Conservation (phyloP, 2,888 invertebrate genomes). For the Liposcelis brunnea region DNA sequence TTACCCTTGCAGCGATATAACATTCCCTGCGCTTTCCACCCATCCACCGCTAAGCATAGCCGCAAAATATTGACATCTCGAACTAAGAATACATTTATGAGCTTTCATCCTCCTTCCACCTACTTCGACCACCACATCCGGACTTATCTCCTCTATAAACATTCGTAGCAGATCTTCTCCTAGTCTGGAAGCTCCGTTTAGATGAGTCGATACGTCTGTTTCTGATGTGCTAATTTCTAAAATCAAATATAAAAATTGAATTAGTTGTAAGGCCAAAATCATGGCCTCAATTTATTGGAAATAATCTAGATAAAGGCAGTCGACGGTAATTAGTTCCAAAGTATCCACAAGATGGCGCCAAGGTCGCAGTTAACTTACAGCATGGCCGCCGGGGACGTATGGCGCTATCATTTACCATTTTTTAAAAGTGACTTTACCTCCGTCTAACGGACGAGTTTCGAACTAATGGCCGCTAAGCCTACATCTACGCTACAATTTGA, state of each 20-base stretch:
- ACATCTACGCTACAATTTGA: no score
- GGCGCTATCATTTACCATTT: no score
- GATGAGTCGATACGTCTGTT: constrained; percentile 29
- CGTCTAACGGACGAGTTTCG: no score
- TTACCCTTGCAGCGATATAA: constrained; percentile 69
- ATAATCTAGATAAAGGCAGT: no score
- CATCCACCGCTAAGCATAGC: constrained; percentile 76
- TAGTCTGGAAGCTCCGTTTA: constrained; percentile 38
- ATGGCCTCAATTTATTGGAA: no score
- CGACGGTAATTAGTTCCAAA: no score
- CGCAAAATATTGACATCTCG: constrained; percentile 84
- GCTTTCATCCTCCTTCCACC: constrained; percentile 68
- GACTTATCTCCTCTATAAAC: constrained; percentile 80
- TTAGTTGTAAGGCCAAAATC: no score
- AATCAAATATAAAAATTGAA: constrained; percentile 11
- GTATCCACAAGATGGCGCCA: no score
- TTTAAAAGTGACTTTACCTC: no score
- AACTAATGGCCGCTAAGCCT: no score
- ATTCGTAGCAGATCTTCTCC: constrained; percentile 78
- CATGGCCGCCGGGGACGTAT: no score
- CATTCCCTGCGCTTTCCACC: constrained; percentile 61
- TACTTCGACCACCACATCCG: constrained; percentile 74
- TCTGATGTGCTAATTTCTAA: constrained; percentile 29
- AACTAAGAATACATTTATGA: constrained; percentile 81
- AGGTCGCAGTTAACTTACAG: no score